phyloP scores from a whole-genome alignment of 2,797 vertebrate genomes.

The Tiaroga cobitis region DNA sequence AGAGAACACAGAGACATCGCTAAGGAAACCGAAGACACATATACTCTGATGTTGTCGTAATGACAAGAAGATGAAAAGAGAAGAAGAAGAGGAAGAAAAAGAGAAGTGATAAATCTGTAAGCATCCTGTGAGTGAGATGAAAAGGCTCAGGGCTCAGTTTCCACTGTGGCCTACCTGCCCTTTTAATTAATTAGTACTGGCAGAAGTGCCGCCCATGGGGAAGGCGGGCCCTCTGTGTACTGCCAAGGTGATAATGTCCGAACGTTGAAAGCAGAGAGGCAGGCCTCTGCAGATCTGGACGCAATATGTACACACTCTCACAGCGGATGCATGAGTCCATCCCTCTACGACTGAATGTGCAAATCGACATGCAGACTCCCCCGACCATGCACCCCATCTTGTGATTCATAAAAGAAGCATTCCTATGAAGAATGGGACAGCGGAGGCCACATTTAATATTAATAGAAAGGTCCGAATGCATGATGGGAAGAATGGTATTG shows the following conservation, averaged over 20 bases:
- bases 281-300: conserved; percentile 58
- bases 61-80: conserved; percentile 34
- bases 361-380: conserved; percentile 34
- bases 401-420: conserved; percentile 45
- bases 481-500: conserved; percentile 42
- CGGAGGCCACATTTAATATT: conserved; percentile 48
- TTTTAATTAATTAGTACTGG: conserved; percentile 87
- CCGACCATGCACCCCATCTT: conserved; percentile 16
- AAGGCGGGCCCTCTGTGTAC: conserved; percentile 75
- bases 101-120: conserved; percentile 75
- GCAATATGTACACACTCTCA: conserved; percentile 52
- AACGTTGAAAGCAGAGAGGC: conserved; percentile 76
- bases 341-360: conserved; percentile 26
- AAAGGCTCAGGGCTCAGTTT: conserved; percentile 80
- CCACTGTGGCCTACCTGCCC: conserved; percentile 82
- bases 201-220: conserved; percentile 75
- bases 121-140: conserved; percentile 75
- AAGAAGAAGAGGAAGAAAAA: conserved; percentile 25
- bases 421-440: conserved; percentile 32
- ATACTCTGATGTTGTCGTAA: neutral
- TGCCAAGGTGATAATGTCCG: conserved; percentile 85
- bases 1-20: neutral
- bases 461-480: conserved; percentile 54
- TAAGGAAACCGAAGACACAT: neutral
- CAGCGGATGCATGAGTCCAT: conserved; percentile 1